phyloP scores from a whole-genome alignment of 2,888 invertebrate species.

The Pristionchus maxplancki region DNA sequence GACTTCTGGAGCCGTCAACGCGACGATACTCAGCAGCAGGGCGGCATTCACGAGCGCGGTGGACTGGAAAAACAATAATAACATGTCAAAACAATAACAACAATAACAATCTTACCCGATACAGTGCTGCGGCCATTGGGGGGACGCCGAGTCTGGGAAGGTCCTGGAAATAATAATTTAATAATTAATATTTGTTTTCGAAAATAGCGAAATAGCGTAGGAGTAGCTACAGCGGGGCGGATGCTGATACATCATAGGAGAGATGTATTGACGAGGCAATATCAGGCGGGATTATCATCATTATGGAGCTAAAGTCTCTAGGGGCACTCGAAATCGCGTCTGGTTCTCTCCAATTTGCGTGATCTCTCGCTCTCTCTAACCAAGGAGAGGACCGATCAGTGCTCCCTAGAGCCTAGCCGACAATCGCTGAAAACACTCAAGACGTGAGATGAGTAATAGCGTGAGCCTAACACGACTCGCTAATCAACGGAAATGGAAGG shows the following conservation, averaged over 20 bases:
- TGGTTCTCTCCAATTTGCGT: neutral
- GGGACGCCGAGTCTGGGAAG: slow-evolving; percentile 24
- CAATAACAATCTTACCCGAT: neutral
- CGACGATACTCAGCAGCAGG: slow-evolving; percentile 12
- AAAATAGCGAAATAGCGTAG: neutral
- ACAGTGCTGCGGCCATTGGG: neutral
- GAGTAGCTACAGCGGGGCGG: neutral
- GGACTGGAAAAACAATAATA: slow-evolving; percentile 24
- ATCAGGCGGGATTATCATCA: neutral
- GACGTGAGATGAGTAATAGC: neutral
- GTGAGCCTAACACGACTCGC: neutral
- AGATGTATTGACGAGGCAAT: neutral
- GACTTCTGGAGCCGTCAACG: neutral
- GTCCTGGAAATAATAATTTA: neutral
- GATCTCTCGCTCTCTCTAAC: neutral
- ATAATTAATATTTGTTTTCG: neutral
- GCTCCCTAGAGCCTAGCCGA: neutral
- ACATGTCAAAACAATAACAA: neutral
- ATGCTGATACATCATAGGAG: neutral
- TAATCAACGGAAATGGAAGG: neutral
- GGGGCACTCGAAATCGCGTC: neutral
- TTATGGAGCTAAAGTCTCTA: neutral
- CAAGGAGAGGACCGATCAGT: neutral
- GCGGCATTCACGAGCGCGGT: neutral
- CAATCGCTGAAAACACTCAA: neutral